Percentiles rank a stretch among this genome's conserved stretches.
Evolutionary conservation across 2,888 invertebrate species (phyloP).

Genomic region (Pachymerium ferrugineum): DNA sequence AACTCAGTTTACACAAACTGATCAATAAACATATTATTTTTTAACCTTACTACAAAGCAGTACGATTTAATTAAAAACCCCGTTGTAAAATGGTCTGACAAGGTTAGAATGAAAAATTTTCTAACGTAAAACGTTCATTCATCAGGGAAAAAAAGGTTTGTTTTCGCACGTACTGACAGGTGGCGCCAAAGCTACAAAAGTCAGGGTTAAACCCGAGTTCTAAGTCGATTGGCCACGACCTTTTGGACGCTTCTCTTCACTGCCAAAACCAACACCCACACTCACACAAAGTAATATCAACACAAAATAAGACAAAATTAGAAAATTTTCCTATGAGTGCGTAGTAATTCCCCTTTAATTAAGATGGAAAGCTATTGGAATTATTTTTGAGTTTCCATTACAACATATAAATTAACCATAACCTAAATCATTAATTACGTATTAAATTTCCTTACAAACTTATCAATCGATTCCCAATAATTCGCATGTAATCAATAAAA

Average conservation of each 20-base stretch:
- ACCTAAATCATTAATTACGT: conserved; percentile 2
- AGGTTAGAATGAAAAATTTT: neutral
- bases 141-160: neutral
- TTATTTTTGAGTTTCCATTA: neutral
- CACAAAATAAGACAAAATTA: neutral
- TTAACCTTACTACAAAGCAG: neutral
- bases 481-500: neutral
- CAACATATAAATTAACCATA: neutral
- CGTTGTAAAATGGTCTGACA: neutral
- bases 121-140: neutral
- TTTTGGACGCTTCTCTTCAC: neutral
- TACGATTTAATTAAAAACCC: neutral
- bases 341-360: neutral
- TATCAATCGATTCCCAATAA: conserved; percentile 1
- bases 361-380: neutral
- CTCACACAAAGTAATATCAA: no score
- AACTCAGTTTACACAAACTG: neutral
- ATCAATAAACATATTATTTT: neutral
- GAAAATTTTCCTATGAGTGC: no score
- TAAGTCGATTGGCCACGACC: neutral
- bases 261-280: no score
- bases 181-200: neutral
- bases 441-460: conserved; percentile 5
- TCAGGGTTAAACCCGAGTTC: neutral
- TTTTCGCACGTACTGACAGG: neutral